Conservation (phyloP, 2,113 vertebrate species). For the Todiramphus saurophagus region DNA sequence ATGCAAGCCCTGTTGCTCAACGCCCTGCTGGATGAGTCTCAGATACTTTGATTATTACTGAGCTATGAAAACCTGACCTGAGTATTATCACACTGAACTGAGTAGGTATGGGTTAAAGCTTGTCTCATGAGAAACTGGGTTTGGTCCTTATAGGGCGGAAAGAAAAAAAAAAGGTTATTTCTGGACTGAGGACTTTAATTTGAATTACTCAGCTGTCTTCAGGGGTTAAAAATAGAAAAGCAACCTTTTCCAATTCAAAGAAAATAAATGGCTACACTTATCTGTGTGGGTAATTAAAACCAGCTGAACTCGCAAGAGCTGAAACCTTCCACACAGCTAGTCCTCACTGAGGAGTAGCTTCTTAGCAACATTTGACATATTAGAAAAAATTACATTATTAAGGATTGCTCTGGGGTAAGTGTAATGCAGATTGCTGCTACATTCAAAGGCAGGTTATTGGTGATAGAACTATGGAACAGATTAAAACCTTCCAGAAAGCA, state of each 20-base stretch:
- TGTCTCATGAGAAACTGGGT: background rate
- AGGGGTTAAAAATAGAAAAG: slow-evolving; percentile 63
- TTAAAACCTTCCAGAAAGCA: background rate
- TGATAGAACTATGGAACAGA: background rate
- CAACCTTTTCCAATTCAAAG: slow-evolving; percentile 53
- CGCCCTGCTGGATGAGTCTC: background rate
- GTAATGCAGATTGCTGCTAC: background rate
- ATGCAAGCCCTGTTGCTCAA: background rate
- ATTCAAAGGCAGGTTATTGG: background rate
- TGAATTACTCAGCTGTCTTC: slow-evolving; percentile 9
- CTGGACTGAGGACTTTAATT: background rate
- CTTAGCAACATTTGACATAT: background rate
- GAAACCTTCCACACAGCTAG: background rate
- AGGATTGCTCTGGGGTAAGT: background rate
- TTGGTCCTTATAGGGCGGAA: background rate
- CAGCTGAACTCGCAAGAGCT: slow-evolving; percentile 22
- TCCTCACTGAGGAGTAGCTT: background rate
- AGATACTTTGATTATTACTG: background rate
- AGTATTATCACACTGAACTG: background rate
- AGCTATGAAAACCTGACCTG: background rate
- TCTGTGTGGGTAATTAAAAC: slow-evolving; percentile 48
- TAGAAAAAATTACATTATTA: slow-evolving; percentile 3
- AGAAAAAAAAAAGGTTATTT: background rate
- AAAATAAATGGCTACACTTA: slow-evolving; percentile 58
- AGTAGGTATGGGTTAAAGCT: background rate